phyloP scores from a whole-genome alignment of 1,140 invertebrate species.

The Neodiprion pinetum region DNA sequence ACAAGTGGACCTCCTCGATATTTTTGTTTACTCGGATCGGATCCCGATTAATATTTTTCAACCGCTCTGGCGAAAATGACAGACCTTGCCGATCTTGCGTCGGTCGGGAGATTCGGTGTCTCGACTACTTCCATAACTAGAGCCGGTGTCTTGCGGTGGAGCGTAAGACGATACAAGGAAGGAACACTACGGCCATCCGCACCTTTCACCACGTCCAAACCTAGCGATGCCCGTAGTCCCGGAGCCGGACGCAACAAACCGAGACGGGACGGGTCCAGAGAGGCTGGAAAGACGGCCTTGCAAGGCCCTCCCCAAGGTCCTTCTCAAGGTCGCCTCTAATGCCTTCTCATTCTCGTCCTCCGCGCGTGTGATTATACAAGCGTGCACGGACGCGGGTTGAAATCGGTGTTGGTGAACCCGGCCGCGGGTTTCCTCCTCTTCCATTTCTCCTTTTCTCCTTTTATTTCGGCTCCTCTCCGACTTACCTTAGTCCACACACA shows the following conservation, averaged over 20 bases:
- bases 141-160: too few species aligned
- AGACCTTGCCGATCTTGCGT: neutral
- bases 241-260: conserved; percentile 10
- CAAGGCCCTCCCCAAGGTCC: conserved; percentile 44
- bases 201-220: neutral
- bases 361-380: neutral
- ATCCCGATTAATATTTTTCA: too few species aligned
- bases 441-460: conserved; percentile 13
- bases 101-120: neutral
- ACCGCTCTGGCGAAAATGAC: neutral
- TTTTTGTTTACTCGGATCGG: too few species aligned
- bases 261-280: conserved; percentile 28
- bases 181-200: too few species aligned
- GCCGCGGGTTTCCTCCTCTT: neutral
- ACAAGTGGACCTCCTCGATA: too few species aligned
- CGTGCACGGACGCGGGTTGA: neutral
- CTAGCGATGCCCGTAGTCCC: conserved; percentile 29
- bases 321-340: conserved; percentile 45
- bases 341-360: conserved; percentile 27
- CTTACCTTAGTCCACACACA: neutral
- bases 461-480: neutral
- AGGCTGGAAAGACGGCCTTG: conserved; percentile 44
- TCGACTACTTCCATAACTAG: too few species aligned
- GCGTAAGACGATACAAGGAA: too few species aligned
- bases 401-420: neutral